Evolutionary conservation across 2,888 invertebrate species (phyloP).

Genomic region (Netelia fuscicornis): DNA sequence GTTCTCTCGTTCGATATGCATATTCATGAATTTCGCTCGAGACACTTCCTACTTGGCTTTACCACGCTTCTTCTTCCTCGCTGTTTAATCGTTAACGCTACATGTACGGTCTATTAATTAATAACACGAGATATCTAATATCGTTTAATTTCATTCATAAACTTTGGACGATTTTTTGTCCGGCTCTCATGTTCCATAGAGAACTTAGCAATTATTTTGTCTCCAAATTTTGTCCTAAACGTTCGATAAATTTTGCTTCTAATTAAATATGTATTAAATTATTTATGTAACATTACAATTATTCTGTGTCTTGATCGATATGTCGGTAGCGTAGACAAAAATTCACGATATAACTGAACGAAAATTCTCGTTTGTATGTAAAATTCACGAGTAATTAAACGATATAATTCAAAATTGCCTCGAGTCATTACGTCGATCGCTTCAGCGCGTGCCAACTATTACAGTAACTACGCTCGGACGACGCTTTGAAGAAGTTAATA

Average conservation of each 20-base stretch:
- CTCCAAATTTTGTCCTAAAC: no score
- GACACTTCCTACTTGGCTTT: conserved; percentile 39
- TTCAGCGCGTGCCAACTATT: conserved; percentile 58
- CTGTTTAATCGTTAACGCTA: conserved; percentile 13
- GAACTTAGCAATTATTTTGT: no score
- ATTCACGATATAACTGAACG: background rate
- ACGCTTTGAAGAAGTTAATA: conserved; percentile 9
- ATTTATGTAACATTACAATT: no score
- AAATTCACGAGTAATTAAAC: conserved; percentile 57
- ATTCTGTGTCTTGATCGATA: no score
- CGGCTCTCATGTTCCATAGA: background rate
- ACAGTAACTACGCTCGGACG: conserved; percentile 23
- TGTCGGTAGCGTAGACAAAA: no score
- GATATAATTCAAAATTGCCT: conserved; percentile 52
- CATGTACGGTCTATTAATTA: conserved; percentile 16
- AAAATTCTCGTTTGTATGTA: background rate
- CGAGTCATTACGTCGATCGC: conserved; percentile 66
- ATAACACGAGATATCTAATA: background rate
- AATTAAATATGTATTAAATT: no score
- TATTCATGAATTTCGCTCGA: conserved; percentile 52
- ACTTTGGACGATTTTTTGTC: background rate
- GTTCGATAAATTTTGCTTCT: no score
- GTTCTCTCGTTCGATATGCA: conserved; percentile 41
- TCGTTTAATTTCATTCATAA: background rate
- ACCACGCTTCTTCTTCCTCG: conserved; percentile 11